Evolutionary conservation across 2,888 invertebrate species (phyloP).

Genomic region (Agrochola macilenta): DNA sequence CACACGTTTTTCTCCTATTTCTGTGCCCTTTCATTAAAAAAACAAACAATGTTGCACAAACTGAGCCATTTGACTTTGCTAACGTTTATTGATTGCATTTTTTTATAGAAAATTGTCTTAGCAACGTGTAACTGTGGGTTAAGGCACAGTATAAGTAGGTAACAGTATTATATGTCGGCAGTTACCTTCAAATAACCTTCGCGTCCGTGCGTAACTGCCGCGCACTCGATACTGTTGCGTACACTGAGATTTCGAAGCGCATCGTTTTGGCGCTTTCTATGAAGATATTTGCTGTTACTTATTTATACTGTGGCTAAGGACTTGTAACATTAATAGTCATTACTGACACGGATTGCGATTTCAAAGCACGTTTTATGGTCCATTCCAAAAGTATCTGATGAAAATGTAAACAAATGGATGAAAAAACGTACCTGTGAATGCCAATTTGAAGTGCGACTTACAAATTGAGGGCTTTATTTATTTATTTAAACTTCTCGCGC

Average conservation of each 20-base stretch:
- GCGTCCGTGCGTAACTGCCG: too few relatives aligned
- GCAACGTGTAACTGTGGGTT: neutral
- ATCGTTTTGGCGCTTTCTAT: too few relatives aligned
- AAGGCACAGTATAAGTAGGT: neutral
- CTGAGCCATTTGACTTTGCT: conserved; percentile 3
- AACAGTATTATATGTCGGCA: too few relatives aligned
- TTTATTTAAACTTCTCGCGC: too few relatives aligned
- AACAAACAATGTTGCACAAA: conserved; percentile 27
- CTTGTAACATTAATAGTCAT: conserved; percentile 11
- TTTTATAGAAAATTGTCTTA: conserved; percentile 43
- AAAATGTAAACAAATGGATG: neutral
- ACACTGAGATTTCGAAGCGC: too few relatives aligned
- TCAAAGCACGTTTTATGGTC: neutral
- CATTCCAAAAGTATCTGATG: neutral
- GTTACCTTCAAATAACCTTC: too few relatives aligned
- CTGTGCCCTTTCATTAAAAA: conserved; percentile 26
- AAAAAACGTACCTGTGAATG: too few relatives aligned
- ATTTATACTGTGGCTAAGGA: neutral
- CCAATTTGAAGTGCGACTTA: too few relatives aligned
- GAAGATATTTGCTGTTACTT: too few relatives aligned
- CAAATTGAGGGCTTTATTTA: too few relatives aligned
- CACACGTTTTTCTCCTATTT: conserved; percentile 9
- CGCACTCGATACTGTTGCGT: too few relatives aligned
- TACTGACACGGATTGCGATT: conserved; percentile 14
- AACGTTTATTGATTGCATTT: conserved; percentile 48